A percentile compares a stretch with the other conserved stretches of the same genome.
Evolutionary conservation across 2,888 invertebrate species (phyloP).

Genomic region (Formica aserva): DNA sequence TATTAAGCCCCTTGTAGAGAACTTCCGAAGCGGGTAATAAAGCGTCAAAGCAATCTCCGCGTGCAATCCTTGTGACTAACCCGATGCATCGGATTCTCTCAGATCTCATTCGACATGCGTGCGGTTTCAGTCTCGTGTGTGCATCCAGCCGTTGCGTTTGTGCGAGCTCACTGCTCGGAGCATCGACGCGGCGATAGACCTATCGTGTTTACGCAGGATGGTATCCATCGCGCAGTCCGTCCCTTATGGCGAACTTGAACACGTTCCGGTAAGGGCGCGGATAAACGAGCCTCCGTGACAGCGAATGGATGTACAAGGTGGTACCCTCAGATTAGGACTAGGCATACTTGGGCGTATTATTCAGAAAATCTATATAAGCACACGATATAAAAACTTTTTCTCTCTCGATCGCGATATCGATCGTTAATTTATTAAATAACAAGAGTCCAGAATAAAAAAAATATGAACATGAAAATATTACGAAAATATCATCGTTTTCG

Average conservation of each 20-base stretch:
- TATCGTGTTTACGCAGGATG: conserved; percentile 68
- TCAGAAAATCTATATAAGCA: neutral
- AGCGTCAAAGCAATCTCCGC: neutral
- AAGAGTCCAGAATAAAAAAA: neutral
- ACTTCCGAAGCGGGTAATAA: neutral
- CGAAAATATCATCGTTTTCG: neutral
- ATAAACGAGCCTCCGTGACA: conserved; percentile 49
- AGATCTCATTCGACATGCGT: conserved; percentile 33
- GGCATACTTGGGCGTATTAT: neutral
- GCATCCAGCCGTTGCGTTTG: conserved; percentile 29
- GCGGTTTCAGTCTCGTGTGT: conserved; percentile 18
- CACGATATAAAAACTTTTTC: neutral
- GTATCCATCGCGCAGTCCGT: conserved; percentile 47
- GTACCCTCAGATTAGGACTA: neutral
- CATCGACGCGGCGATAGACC: conserved; percentile 29
- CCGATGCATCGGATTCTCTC: conserved; percentile 11
- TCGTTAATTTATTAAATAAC: neutral
- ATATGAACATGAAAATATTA: too few relatives aligned
- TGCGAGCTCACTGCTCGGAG: conserved; percentile 19
- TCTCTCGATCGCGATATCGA: neutral
- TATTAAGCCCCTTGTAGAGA: neutral
- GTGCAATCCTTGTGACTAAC: neutral
- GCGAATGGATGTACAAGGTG: conserved; percentile 4
- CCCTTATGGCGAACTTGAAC: conserved; percentile 44
- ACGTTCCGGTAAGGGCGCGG: conserved; percentile 51